Percentiles rank a stretch among this genome's conserved stretches.
These are phyloP conservation scores for Eleginops maclovinus DNA, from an alignment of 2,113 vertebrate genomes.

Conservation along the genomic window DNA sequence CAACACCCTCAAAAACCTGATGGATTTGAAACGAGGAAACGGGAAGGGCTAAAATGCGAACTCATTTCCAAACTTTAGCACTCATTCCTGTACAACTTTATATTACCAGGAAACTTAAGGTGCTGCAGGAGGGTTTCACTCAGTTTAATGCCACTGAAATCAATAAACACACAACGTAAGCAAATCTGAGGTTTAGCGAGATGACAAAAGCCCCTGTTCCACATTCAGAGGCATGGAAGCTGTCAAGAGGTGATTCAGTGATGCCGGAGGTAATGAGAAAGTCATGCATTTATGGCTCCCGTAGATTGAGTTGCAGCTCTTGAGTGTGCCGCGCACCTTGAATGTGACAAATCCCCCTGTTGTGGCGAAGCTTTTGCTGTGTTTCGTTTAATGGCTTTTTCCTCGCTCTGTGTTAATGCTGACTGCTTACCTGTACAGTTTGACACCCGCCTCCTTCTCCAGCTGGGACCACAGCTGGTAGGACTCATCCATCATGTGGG, in stretches of 20 bases:
- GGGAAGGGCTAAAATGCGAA: too few relatives aligned
- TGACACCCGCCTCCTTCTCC: conserved; percentile 84
- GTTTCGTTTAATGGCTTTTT: conserved; percentile 60
- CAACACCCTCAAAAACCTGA: too few relatives aligned
- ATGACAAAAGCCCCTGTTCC: conserved; percentile 13
- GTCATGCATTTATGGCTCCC: conserved; percentile 55
- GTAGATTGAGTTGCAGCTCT: conserved; percentile 59
- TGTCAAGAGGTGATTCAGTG: conserved; percentile 44
- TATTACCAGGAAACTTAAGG: not conserved
- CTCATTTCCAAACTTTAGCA: too few relatives aligned
- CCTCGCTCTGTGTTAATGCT: conserved; percentile 11
- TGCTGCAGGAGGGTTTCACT: not conserved
- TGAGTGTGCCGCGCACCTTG: conserved; percentile 40
- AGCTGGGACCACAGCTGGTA: conserved; percentile 88
- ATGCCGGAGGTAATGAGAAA: conserved; percentile 63
- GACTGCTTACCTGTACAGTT: conserved; percentile 85
- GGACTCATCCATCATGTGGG: conserved; percentile 89
- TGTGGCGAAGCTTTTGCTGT: conserved; percentile 38
- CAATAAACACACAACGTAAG: conserved; percentile 48
- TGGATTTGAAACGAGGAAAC: too few relatives aligned
- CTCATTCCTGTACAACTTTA: too few relatives aligned
- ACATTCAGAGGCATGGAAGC: conserved; percentile 37
- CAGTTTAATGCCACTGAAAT: conserved; percentile 41
- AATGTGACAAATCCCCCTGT: conserved; percentile 54
- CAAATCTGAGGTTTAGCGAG: conserved; percentile 24